phyloP scores from a whole-genome alignment of 2,888 invertebrate species.

The Cyrtodaria siliqua region DNA sequence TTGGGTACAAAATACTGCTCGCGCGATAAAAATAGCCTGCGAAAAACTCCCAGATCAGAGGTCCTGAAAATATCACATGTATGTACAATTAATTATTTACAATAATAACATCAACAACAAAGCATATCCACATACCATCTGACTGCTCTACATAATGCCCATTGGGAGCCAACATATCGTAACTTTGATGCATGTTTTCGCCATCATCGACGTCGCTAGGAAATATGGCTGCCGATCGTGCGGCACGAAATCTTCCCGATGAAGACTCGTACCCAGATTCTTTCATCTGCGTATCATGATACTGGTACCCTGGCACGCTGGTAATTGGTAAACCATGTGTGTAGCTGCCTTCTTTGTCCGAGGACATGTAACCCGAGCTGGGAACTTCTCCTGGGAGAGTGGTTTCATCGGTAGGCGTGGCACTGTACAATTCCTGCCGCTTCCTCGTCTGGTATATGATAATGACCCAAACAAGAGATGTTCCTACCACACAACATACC shows the following conservation, averaged over 20 bases:
- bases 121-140: conserved; percentile 67
- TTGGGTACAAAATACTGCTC: too few relatives aligned
- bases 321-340: conserved; percentile 68
- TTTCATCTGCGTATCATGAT: conserved; percentile 79
- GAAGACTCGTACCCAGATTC: conserved; percentile 81
- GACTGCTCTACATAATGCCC: conserved; percentile 67
- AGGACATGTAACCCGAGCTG: conserved; percentile 79
- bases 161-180: conserved; percentile 62
- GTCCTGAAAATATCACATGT: too few relatives aligned
- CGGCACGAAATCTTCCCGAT: conserved; percentile 74
- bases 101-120: too few relatives aligned
- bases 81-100: too few relatives aligned
- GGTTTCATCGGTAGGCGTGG: conserved; percentile 83
- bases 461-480: conserved; percentile 96
- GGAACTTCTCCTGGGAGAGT: conserved; percentile 82
- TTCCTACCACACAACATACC: conserved; percentile 96
- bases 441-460: conserved; percentile 95
- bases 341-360: conserved; percentile 79
- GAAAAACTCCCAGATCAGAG: too few relatives aligned
- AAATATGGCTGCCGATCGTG: conserved; percentile 76
- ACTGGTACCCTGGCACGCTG: conserved; percentile 59
- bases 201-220: conserved; percentile 81
- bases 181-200: conserved; percentile 59
- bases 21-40: too few relatives aligned
- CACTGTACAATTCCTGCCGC: conserved; percentile 84